Evolutionary conservation across 1,140 invertebrate genomes (phyloP), one percentile per base, ranked within the genome.

Genomic region (Halesus radiatus): DNA sequence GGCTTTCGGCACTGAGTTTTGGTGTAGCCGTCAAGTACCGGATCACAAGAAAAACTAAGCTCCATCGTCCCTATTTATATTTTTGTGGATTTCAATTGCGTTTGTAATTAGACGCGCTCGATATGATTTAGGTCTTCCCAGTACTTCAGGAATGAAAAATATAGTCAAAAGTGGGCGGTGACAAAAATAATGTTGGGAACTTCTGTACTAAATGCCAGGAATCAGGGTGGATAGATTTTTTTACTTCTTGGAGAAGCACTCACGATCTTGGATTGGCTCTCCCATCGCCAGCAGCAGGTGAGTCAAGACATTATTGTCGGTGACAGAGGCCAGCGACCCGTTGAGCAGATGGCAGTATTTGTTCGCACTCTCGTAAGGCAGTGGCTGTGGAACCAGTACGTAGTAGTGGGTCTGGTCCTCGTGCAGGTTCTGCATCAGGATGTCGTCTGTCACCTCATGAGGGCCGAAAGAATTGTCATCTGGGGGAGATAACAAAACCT

Each of bases 231-330:
- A n/a, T n/a, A n/a, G n/a, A n/a, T n/a, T n/a, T n/a, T 32, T 32
- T 7, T 32, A 32, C 1, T 45, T 45, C 37, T 45, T 1, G 37
- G 26, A 64, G 16, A 26, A 10, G 29, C 56, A 66, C 76, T 60
- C 50, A 80, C 72, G 45, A 45, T 80, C 78, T 74, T 74, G 29
- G 15, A 56, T 37, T 8, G 76, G 16, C 37, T 79, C 77, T n/a
- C 64, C 45, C 77, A 79, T 79, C 8, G 53, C 54, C 3, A 79
- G 15, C 64, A 79, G 29, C 3, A 79, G 37, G 53, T 72, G 15
- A 45, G 18, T 6, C 29, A 72, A 16, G 23, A 72, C 18, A 6
- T 79, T n/a, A 1, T 5, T 16, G 52, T 72, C 78, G 23, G 32
- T 74, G 20, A 80, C 32, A 62, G 78, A 74, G 6, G 54, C 22